Evolutionary conservation across 2,888 invertebrate genomes (phyloP).

Genomic region (Omphaloscelis lunosa): DNA sequence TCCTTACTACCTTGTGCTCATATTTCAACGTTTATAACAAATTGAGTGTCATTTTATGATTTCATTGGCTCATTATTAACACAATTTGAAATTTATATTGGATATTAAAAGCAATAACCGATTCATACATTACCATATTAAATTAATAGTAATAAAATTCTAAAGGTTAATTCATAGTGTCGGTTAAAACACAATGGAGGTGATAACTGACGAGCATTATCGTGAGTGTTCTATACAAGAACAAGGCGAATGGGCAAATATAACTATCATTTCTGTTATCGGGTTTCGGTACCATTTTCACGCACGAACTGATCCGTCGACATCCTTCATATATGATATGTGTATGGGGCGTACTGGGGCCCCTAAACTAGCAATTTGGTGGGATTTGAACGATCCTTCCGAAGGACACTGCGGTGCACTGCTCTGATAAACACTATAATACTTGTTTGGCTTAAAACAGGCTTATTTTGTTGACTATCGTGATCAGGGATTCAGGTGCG

Average conservation of each 20-base stretch:
- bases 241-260: slow-evolving; percentile 32
- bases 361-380: slow-evolving; percentile 59
- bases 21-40: slow-evolving; percentile 26
- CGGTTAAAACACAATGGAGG: slow-evolving; percentile 28
- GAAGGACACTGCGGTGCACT: slow-evolving; percentile 41
- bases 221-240: slow-evolving; percentile 45
- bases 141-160: slow-evolving; percentile 40
- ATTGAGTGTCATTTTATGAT: not conserved
- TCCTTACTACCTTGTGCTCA: slow-evolving; percentile 10
- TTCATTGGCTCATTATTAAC: slow-evolving; percentile 4
- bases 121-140: slow-evolving; percentile 25
- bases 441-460: slow-evolving; percentile 42
- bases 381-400: slow-evolving; percentile 43
- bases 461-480: slow-evolving; percentile 49
- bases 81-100: slow-evolving; percentile 4
- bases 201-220: slow-evolving; percentile 47
- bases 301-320: slow-evolving; percentile 53
- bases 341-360: slow-evolving; percentile 29
- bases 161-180: slow-evolving; percentile 23
- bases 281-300: slow-evolving; percentile 35
- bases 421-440: slow-evolving; percentile 61
- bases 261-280: slow-evolving; percentile 52
- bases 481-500: slow-evolving; percentile 18
- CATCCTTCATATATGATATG: slow-evolving; percentile 57
- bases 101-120: slow-evolving; percentile 13